Conservation (phyloP, 2,888 invertebrate species). For the Aromia moschata region DNA sequence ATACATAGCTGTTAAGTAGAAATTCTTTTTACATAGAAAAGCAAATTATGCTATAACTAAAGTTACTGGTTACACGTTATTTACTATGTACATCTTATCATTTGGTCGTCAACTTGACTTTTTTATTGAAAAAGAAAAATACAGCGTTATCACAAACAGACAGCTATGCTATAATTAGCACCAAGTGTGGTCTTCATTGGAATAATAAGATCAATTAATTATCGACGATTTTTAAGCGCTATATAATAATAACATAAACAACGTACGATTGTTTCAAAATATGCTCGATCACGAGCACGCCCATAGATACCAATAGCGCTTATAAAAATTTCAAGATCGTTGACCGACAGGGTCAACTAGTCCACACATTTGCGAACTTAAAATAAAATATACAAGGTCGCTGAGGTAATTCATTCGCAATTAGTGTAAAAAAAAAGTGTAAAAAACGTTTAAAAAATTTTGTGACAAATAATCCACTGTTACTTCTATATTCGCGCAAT, state of each 20-base stretch:
- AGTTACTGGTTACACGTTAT: too few relatives aligned
- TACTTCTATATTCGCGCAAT: too few relatives aligned
- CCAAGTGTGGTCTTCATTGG: constrained; percentile 1
- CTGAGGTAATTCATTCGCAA: background rate
- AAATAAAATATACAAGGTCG: background rate
- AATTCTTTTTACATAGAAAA: too few relatives aligned
- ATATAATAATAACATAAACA: too few relatives aligned
- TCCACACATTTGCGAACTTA: background rate
- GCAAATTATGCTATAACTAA: background rate
- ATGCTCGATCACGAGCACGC: background rate
- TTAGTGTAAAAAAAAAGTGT: too few relatives aligned
- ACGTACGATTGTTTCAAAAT: background rate
- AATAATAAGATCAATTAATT: constrained; percentile 6
- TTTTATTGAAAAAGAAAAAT: background rate
- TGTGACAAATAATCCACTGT: too few relatives aligned
- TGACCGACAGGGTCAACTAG: constrained; percentile 12
- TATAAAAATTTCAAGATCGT: constrained; percentile 16
- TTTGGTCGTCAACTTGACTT: background rate
- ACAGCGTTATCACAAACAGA: background rate
- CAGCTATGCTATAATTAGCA: background rate
- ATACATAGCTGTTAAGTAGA: too few relatives aligned
- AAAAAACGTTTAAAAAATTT: too few relatives aligned
- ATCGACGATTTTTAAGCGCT: background rate
- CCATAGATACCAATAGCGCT: constrained; percentile 1
- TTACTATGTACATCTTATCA: background rate